Base-by-base conservation (phyloP, 2,888 invertebrate genomes). In the Anoplius nigerrimus region DNA sequence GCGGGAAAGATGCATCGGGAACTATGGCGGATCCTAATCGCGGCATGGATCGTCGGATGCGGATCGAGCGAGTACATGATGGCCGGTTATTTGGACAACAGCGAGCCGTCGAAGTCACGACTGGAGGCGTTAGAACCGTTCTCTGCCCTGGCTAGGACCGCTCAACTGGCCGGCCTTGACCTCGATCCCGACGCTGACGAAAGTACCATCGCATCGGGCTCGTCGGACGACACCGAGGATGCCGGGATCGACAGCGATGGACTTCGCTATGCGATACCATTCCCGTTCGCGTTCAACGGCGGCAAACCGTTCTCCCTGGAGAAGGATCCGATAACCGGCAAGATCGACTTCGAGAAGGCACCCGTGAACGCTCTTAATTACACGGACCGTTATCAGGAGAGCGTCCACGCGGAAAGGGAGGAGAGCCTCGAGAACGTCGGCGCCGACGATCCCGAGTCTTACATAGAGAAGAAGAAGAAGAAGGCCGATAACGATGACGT, bases 301-400 rank as follows among this genome's bases (percentile, higher is more conserved):
- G 93, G 93, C 16, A 92, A 93, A 80, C 93, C 94, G 0, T 94
- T 94, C 82, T 93, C 93, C 66, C 89, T 93, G 5, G 92, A 93
- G 72, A 93, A 93, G 78, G 93, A 93, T 87, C 93, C 93, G 0
- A 84, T 93, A 24, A 93, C 93, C 0, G 93, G 93, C 0, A 90
- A 91, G 75, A 89, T 93, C 45, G 92, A 93, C 82, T 93, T 93
- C 69, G 91, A 90, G 67, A 89, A 86, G 70, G 86, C 84, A 21
- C 87, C 85, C 15, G 75, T 86, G 20, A 87, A 83, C 57, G 85
- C 84, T 0, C 66, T 87, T 20, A 87, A 88, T 57, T 85, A 84
- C 24, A 86, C 81, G 22, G 82, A 80, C 11, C 74, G 74, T 59
- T 79, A 75, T 15, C 65, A 62, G 15, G 77, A 79, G 1, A 65